Evolutionary conservation across 1,140 invertebrate species (phyloP).

Genomic region (Drosophila lacteicornis): DNA sequence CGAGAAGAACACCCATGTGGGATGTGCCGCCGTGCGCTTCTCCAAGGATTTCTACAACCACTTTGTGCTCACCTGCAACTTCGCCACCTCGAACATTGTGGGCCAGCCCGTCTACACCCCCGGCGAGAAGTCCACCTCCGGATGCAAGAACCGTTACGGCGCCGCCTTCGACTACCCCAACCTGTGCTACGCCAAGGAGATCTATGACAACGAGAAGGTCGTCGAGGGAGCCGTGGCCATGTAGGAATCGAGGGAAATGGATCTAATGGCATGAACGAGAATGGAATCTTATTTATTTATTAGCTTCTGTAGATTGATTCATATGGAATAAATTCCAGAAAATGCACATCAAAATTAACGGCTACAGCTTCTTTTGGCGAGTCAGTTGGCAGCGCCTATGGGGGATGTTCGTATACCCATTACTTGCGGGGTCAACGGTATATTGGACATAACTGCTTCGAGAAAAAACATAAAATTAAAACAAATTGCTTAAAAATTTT

Average conservation of each 20-base stretch:
- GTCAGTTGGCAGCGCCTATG: constrained; percentile 24
- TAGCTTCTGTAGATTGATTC: background rate
- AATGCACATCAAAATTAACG: constrained; percentile 12
- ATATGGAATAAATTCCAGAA: constrained; percentile 27
- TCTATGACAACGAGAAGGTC: constrained; percentile 64
- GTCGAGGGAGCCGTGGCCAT: constrained; percentile 30
- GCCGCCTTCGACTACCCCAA: constrained; percentile 12
- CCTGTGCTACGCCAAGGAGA: constrained; percentile 63
- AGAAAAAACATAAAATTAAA: too few species aligned
- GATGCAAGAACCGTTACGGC: constrained; percentile 60
- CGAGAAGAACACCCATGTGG: constrained; percentile 64
- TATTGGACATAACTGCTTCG: background rate
- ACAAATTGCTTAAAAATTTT: too few species aligned
- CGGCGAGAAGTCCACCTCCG: constrained; percentile 55
- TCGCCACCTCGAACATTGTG: constrained; percentile 57
- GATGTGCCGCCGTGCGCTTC: constrained; percentile 62
- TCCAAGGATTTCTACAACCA: constrained; percentile 62
- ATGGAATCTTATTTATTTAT: background rate
- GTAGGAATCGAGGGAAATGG: constrained; percentile 2
- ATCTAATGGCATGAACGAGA: background rate
- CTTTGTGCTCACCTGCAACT: constrained; percentile 64
- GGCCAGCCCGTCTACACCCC: constrained; percentile 63
- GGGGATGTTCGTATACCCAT: background rate
- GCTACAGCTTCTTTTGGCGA: background rate
- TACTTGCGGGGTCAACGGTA: background rate